Base-by-base conservation (phyloP, 2,888 invertebrate species). In the Limnephilus auricula region DNA sequence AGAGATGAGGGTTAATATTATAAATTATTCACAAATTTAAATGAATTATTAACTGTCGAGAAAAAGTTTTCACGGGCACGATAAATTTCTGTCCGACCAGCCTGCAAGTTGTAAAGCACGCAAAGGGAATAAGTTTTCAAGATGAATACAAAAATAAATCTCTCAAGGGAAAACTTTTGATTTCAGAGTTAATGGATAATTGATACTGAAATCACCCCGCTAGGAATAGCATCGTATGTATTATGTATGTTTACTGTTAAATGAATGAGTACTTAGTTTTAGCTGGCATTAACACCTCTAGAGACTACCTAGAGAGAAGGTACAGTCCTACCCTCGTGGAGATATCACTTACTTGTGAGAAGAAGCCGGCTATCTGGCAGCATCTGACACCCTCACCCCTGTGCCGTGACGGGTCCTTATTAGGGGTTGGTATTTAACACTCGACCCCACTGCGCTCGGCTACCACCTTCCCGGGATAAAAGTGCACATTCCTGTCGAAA, bases 401-500 rank as follows among this genome's bases (percentile, higher is more conserved):
- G 65, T 15, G 18, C 32, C 80, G n/a, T 85, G 45, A 45, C 25
- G 50, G 50, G 18, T n/a, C 82, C 89, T 89, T 89, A 82, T 89
- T 89, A 89, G 89, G 79, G 89, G 79, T 45, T 85, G 85, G 32
- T 65, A 84, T 78, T 90, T 90, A 83, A 90, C 90, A 78, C 84
- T 85, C 83, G 25, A 82, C 89, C 89, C 89, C 79, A 25, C 40
- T 32, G 80, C 32, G 65, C 65, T 65, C 34, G 2, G 37, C 85
- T 85, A 18, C n/a, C 45, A 37, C 32, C 30, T 80, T 18, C 89
- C 18, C 90, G 65, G 91, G 40, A 91, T 90, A 93, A 93, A 92
- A 93, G 93, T 93, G 93, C 93, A 92, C 90, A 93, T 92, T 91
- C 91, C 91, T 93, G 93, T 93, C 92, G 84, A 83, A 91, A 92